Percentiles rank a stretch among this genome's conserved stretches.
Evolutionary conservation across 1,140 invertebrate species (phyloP).

Genomic region (Hyles euphorbiae): DNA sequence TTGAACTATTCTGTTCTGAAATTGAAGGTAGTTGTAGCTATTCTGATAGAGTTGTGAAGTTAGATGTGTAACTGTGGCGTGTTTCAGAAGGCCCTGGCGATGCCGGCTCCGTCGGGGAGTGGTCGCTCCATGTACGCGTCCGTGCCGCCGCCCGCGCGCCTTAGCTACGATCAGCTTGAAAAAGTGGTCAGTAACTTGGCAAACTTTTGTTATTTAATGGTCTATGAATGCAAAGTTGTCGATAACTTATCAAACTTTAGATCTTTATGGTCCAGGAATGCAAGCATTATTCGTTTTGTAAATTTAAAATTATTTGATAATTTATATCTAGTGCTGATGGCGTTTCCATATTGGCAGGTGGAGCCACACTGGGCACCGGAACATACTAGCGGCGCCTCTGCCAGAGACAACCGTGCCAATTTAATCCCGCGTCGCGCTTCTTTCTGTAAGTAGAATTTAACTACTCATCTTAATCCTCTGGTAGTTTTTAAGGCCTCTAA

Average conservation of each 20-base stretch:
- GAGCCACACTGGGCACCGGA: conserved; percentile 32
- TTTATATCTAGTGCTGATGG: no score
- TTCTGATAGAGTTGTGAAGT: no score
- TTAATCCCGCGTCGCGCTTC: conserved; percentile 41
- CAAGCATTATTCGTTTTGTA: no score
- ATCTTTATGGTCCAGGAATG: no score
- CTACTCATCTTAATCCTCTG: background rate
- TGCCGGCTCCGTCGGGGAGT: conserved; percentile 23
- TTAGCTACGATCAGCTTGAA: conserved; percentile 27
- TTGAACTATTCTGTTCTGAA: no score
- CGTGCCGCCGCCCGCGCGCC: conserved; percentile 17
- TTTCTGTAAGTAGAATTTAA: conserved; percentile 47
- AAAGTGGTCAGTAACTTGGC: background rate
- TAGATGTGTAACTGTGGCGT: conserved; percentile 9
- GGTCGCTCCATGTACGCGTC: background rate
- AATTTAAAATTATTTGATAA: no score
- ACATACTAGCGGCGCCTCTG: conserved; percentile 12
- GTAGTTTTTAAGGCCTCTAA: background rate
- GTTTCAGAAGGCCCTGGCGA: conserved; percentile 51
- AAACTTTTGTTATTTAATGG: background rate
- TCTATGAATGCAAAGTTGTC: no score
- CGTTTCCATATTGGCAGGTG: conserved; percentile 17
- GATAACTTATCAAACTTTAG: no score
- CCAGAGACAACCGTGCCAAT: conserved; percentile 1
- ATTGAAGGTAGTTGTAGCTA: background rate